Evolutionary conservation across 2,888 invertebrate genomes (phyloP).

Genomic region (Toxonevra muliebris): DNA sequence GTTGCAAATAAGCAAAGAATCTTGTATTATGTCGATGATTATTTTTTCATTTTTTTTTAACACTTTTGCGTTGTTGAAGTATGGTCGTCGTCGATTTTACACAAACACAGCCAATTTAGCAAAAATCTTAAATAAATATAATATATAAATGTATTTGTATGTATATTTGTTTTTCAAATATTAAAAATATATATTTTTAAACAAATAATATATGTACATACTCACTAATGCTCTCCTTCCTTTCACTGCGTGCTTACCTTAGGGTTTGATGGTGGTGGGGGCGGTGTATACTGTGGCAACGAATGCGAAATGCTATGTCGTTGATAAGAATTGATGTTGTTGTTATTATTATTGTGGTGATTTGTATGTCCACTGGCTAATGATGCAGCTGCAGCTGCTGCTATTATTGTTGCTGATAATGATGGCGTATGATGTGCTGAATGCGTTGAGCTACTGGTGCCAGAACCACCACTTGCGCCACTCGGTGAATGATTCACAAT

Average conservation of each 20-base stretch:
- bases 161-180: too few species aligned
- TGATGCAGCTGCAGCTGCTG: constrained; percentile 34
- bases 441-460: constrained; percentile 1
- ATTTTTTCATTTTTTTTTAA: background rate
- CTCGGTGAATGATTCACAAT: constrained; percentile 35
- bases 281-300: constrained; percentile 39
- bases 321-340: constrained; percentile 34
- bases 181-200: too few species aligned
- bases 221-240: too few species aligned
- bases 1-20: too few species aligned
- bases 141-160: background rate
- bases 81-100: too few species aligned
- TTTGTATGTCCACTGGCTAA: constrained; percentile 19
- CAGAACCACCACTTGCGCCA: constrained; percentile 27
- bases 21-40: too few species aligned
- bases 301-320: constrained; percentile 42
- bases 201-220: too few species aligned
- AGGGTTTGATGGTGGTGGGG: constrained; percentile 12
- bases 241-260: constrained; percentile 30
- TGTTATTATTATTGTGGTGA: constrained; percentile 27
- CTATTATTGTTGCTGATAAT: constrained; percentile 33
- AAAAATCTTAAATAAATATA: constrained; percentile 2
- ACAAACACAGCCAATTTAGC: background rate
- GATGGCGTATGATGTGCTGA: constrained; percentile 35
- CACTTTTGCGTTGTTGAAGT: background rate